These are phyloP conservation scores for Istiophorus platypterus DNA, from an alignment of 2,113 vertebrate species.

Conservation along the genomic window DNA sequence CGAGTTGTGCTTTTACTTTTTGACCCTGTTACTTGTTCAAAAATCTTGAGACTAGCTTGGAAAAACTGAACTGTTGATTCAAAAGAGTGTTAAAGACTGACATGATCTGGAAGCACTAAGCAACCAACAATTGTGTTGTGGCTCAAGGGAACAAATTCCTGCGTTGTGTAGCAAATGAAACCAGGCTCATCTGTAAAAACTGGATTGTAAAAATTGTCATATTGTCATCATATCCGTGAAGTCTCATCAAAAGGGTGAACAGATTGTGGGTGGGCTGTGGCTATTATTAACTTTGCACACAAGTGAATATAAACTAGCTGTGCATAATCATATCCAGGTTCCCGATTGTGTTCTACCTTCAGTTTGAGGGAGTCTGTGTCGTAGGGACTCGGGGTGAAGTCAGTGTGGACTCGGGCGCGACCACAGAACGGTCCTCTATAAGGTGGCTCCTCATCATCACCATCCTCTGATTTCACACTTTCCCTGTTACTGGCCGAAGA, in stretches of 20 bases:
- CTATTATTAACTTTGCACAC: neutral
- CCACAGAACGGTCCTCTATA: slow-evolving; percentile 99
- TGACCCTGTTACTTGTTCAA: neutral
- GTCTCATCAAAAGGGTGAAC: neutral
- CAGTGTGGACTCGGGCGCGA: slow-evolving; percentile 94
- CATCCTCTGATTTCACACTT: slow-evolving; percentile 98
- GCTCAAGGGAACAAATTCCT: no score
- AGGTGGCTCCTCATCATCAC: slow-evolving; percentile 95
- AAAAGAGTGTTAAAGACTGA: no score
- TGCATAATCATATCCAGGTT: neutral
- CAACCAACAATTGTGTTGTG: neutral
- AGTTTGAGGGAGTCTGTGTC: slow-evolving; percentile 98
- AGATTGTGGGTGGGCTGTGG: neutral
- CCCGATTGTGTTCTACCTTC: slow-evolving; percentile 86
- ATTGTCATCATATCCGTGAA: neutral
- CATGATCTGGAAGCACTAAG: no score
- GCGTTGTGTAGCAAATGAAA: no score
- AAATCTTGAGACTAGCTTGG: neutral
- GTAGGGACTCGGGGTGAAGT: slow-evolving; percentile 99
- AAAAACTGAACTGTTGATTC: neutral
- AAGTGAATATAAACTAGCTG: neutral
- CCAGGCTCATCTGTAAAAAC: neutral
- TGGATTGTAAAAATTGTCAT: neutral
- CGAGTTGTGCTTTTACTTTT: neutral
- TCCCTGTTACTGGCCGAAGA: slow-evolving; percentile 98